Percentiles rank a stretch among this genome's conserved stretches.
Evolutionary conservation across 35 echinoderm and acorn worm species (phyloP).

Genomic region (Lytechinus variegatus): DNA sequence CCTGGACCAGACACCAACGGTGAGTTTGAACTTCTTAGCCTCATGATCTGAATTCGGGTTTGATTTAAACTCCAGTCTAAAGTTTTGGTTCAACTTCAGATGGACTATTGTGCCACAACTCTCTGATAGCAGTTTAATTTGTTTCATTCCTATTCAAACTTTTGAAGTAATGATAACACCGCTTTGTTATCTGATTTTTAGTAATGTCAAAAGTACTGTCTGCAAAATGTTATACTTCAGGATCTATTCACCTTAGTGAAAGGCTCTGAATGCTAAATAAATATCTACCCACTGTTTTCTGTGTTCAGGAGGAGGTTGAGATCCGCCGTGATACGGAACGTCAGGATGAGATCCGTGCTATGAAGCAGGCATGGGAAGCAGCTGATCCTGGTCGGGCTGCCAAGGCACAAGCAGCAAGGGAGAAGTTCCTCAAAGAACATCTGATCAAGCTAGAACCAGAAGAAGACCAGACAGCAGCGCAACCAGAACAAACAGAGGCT

Average conservation of each 20-base stretch:
- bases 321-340: conserved; percentile 95
- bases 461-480: conserved; percentile 14
- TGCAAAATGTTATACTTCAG: too few species aligned
- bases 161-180: too few species aligned
- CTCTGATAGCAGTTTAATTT: too few species aligned
- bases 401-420: conserved; percentile 82
- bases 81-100: too few species aligned
- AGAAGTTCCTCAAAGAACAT: conserved; percentile 94
- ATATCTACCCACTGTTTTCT: conserved; percentile 15
- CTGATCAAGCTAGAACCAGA: conserved; percentile 86
- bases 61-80: too few species aligned
- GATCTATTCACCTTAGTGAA: too few species aligned
- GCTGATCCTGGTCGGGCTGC: conserved; percentile 93
- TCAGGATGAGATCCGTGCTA: conserved; percentile 95
- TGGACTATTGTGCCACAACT: too few species aligned
- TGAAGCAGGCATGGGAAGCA: conserved; percentile 98
- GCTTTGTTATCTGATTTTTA: too few species aligned
- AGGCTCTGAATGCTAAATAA: too few species aligned
- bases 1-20: conserved; percentile 95
- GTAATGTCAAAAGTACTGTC: too few species aligned
- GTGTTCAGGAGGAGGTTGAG: conserved; percentile 88
- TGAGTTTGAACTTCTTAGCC: conserved; percentile 33
- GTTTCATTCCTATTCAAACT: too few species aligned
- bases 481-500: conserved; percentile 49
- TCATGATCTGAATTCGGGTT: too few species aligned